Conservation (phyloP, 2,888 invertebrate species). For the Dryadula phaetusa region DNA sequence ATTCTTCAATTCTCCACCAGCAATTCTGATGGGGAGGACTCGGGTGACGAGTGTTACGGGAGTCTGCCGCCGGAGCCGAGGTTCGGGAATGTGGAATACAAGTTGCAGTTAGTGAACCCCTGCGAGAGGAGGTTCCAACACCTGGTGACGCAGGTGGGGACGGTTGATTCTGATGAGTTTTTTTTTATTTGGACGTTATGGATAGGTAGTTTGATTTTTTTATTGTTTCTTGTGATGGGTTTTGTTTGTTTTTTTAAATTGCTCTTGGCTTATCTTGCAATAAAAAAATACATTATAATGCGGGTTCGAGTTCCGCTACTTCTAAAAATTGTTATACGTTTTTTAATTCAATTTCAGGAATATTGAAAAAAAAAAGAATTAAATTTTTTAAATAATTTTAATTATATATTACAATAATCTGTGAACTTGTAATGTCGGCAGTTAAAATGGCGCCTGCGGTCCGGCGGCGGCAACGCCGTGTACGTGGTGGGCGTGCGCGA, state of each 20-base stretch:
- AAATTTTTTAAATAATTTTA: no score
- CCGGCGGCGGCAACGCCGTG: constrained; percentile 96
- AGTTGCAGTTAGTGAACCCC: constrained; percentile 96
- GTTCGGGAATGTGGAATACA: constrained; percentile 98
- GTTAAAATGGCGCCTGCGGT: constrained; percentile 98
- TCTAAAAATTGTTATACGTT: no score
- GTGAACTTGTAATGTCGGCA: no score
- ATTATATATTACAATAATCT: no score
- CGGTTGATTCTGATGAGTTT: not conserved
- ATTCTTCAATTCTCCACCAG: constrained; percentile 54
- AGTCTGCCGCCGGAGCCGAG: constrained; percentile 95
- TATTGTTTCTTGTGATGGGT: no score
- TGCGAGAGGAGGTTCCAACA: constrained; percentile 95
- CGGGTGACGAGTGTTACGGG: constrained; percentile 73
- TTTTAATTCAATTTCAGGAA: no score
- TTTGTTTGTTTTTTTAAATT: no score
- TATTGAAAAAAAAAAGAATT: no score
- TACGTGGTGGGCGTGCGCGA: constrained; percentile 98
- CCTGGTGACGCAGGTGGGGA: constrained; percentile 94
- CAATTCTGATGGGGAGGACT: constrained; percentile 67
- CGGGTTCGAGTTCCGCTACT: no score
- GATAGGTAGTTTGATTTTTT: not conserved
- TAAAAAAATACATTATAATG: no score
- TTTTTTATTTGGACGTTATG: not conserved
- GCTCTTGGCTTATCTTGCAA: no score